Evolutionary conservation across 1,140 invertebrate genomes (phyloP).

Genomic region (Mycetomoellerius zeteki): DNA sequence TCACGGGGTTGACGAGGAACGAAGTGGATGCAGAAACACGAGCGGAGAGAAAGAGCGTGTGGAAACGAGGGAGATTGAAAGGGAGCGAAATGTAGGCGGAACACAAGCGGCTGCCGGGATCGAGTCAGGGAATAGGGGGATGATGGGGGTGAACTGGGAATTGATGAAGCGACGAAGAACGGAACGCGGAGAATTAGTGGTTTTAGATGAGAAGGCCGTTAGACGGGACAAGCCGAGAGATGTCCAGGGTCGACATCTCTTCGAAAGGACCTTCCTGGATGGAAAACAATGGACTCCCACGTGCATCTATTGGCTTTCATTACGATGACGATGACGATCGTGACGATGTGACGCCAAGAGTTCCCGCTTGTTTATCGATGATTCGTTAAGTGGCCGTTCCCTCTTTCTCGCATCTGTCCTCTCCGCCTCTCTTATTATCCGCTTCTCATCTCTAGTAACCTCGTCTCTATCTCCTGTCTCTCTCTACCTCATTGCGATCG

Average conservation of each 20-base stretch:
- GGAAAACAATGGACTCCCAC: slow-evolving; percentile 71
- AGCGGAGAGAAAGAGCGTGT: slow-evolving; percentile 2
- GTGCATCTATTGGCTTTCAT: slow-evolving; percentile 72
- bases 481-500: slow-evolving; percentile 11
- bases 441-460: slow-evolving; percentile 23
- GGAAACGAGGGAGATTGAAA: slow-evolving; percentile 39
- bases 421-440: slow-evolving; percentile 29
- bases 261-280: slow-evolving; percentile 57
- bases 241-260: slow-evolving; percentile 38
- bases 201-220: slow-evolving; percentile 42
- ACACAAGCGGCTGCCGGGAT: slow-evolving; percentile 25
- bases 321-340: slow-evolving; percentile 45
- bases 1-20: slow-evolving; percentile 48
- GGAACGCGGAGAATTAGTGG: slow-evolving; percentile 2
- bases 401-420: neutral
- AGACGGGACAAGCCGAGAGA: slow-evolving; percentile 53
- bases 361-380: slow-evolving; percentile 71
- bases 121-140: neutral
- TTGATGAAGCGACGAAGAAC: slow-evolving; percentile 51
- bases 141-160: neutral
- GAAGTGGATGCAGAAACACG: slow-evolving; percentile 56
- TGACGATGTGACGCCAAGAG: slow-evolving; percentile 64
- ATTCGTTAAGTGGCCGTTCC: slow-evolving; percentile 74
- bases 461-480: neutral
- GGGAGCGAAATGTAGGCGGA: slow-evolving; percentile 47